phyloP scores from a whole-genome alignment of 2,888 invertebrate genomes.

The Clitarchus hookeri region DNA sequence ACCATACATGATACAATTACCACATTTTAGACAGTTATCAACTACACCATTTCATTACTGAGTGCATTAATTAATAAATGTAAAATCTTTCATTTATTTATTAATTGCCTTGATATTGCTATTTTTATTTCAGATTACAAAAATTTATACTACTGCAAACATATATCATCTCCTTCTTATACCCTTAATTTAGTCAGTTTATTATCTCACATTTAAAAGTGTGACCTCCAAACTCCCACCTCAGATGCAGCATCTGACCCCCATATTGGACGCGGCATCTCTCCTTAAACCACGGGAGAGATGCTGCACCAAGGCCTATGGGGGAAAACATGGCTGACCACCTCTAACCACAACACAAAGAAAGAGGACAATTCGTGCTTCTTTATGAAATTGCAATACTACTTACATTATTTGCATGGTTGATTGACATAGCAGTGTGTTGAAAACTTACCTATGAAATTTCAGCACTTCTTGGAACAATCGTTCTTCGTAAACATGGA shows the following conservation, averaged over 20 bases:
- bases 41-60: too few species aligned
- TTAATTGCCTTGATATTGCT: too few species aligned
- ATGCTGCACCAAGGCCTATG: neutral
- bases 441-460: neutral
- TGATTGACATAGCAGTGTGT: constrained; percentile 43
- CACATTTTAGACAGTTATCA: too few species aligned
- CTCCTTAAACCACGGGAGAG: neutral
- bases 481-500: neutral
- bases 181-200: neutral
- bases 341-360: neutral
- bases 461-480: neutral
- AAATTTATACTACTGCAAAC: too few species aligned
- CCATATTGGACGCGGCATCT: neutral
- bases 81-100: too few species aligned
- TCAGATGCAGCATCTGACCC: neutral
- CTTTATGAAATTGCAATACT: neutral
- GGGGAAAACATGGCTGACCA: neutral
- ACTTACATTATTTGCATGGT: too few species aligned
- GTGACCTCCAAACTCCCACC: too few species aligned
- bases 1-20: too few species aligned
- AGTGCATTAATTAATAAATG: too few species aligned
- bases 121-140: too few species aligned
- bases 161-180: neutral
- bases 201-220: neutral
- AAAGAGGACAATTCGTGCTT: neutral